These are phyloP conservation scores for Trachelus stipa DNA, from an alignment of 2,888 invertebrate species.

Conservation along the genomic window DNA sequence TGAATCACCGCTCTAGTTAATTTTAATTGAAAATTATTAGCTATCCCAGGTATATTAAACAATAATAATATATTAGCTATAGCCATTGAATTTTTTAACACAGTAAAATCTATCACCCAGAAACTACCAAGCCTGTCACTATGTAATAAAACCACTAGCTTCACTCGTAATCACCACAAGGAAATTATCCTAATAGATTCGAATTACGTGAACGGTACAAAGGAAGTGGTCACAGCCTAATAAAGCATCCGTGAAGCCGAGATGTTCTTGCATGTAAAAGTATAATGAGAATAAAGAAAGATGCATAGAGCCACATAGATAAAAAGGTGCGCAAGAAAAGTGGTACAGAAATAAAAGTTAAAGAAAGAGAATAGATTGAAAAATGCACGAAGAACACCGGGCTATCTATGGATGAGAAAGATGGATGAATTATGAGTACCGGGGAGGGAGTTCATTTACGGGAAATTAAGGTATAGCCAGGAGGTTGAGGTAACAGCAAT, in stretches of 20 bases:
- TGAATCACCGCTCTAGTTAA: not conserved
- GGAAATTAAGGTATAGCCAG: constrained; percentile 42
- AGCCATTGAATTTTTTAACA: not conserved
- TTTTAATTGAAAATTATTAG: not conserved
- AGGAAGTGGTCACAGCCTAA: not conserved
- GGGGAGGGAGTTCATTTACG: constrained; percentile 27
- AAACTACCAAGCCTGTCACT: not conserved
- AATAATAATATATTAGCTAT: not conserved
- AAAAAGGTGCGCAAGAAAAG: not conserved
- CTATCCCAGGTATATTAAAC: not conserved
- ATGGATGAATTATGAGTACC: not conserved
- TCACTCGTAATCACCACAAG: not conserved
- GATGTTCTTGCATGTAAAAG: not conserved
- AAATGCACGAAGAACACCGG: not conserved
- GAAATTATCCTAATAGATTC: not conserved
- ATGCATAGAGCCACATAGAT: not conserved
- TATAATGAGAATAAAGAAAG: not conserved
- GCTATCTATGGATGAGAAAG: not conserved
- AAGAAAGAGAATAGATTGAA: not conserved
- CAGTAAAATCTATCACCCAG: not conserved
- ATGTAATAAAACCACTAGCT: not conserved
- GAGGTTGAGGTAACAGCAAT: constrained; percentile 51
- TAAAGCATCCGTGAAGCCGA: not conserved
- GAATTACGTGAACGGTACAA: not conserved
- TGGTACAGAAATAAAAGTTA: not conserved